phyloP scores from a whole-genome alignment of 2,888 invertebrate species.

The Amphipyra tragopoginis region DNA sequence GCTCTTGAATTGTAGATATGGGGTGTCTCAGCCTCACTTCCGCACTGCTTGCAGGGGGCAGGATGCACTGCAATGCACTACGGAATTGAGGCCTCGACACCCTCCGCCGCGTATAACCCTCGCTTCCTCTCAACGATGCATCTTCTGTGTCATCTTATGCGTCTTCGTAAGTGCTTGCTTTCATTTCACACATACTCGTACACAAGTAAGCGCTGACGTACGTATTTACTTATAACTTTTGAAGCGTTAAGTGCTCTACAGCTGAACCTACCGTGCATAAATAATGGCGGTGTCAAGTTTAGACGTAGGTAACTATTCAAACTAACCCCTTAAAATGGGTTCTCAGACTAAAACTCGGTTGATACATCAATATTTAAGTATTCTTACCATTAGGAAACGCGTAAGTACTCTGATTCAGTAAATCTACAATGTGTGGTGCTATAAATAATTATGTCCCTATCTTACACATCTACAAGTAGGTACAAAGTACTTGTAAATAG shows the following conservation, averaged over 20 bases:
- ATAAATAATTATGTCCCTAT: not conserved
- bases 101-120: slow-evolving; percentile 68
- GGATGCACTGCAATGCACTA: slow-evolving; percentile 98
- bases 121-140: slow-evolving; percentile 50
- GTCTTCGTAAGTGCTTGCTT: slow-evolving; percentile 56
- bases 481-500: too few relatives aligned
- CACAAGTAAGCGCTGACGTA: slow-evolving; percentile 20
- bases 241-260: slow-evolving; percentile 44
- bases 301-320: slow-evolving; percentile 46
- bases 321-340: slow-evolving; percentile 31
- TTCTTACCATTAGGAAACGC: slow-evolving; percentile 17
- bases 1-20: slow-evolving; percentile 69
- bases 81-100: slow-evolving; percentile 96
- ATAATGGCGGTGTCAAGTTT: slow-evolving; percentile 38
- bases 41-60: slow-evolving; percentile 97
- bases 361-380: slow-evolving; percentile 39
- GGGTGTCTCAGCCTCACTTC: slow-evolving; percentile 94
- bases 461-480: not conserved
- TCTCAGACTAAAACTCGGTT: slow-evolving; percentile 28
- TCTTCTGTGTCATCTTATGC: slow-evolving; percentile 55
- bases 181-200: slow-evolving; percentile 35
- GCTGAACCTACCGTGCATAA: slow-evolving; percentile 49
- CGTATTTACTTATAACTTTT: slow-evolving; percentile 47
- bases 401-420: slow-evolving; percentile 1
- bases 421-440: not conserved